phyloP scores from a whole-genome alignment of 2,888 invertebrate genomes.

The Minunthozetes semirufus region DNA sequence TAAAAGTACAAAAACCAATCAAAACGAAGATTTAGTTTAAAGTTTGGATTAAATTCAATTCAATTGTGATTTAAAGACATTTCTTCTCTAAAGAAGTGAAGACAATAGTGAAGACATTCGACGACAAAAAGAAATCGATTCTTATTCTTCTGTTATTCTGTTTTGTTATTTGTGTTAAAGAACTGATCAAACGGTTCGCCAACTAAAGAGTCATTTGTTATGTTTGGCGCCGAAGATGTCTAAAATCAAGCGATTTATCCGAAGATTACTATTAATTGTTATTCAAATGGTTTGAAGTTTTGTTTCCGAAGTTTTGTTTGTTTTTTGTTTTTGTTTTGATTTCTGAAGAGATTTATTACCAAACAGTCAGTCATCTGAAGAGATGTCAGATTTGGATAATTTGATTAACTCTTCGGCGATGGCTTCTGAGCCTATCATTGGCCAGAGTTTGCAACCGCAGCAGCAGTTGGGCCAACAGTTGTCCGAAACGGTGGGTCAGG shows the following conservation, averaged over 20 bases:
- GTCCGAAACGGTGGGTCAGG: no score
- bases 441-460: neutral
- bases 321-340: neutral
- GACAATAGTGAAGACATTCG: neutral
- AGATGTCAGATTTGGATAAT: conserved; percentile 9
- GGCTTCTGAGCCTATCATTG: no score
- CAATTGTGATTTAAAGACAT: neutral
- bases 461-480: neutral
- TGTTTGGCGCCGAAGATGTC: neutral
- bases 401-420: neutral
- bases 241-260: neutral
- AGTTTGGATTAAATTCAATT: neutral
- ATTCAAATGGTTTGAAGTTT: neutral
- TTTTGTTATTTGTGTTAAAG: no score
- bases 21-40: neutral
- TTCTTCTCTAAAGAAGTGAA: no score
- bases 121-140: neutral
- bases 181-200: no score
- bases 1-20: conserved; percentile 9
- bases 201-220: neutral
- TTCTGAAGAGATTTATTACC: neutral
- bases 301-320: neutral
- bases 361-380: neutral
- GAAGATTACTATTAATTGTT: conserved; percentile 1
- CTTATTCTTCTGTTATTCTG: no score